These are phyloP conservation scores for Esox niger DNA, from an alignment of 2,113 vertebrate genomes.

Conservation along the genomic window DNA sequence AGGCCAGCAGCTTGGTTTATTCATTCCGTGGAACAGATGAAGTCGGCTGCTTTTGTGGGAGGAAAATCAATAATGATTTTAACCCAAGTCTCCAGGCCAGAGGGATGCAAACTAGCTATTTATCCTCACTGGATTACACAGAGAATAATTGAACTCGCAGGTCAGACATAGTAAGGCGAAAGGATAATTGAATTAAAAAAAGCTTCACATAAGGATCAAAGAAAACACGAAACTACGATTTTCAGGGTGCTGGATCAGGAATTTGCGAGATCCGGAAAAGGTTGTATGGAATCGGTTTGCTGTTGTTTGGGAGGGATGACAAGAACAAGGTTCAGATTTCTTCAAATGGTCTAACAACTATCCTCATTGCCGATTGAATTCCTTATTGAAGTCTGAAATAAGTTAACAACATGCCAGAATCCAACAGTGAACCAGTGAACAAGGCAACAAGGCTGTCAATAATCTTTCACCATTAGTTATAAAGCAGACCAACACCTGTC, in stretches of 20 bases:
- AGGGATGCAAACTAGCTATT: neutral
- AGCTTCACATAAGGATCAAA: neutral
- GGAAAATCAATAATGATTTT: constrained; percentile 1
- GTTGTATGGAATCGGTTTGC: neutral
- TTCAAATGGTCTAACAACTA: too few relatives aligned
- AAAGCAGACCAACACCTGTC: constrained; percentile 1
- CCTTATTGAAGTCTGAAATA: neutral
- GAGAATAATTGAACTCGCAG: neutral
- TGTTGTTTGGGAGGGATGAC: too few relatives aligned
- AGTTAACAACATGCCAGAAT: neutral
- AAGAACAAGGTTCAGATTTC: too few relatives aligned
- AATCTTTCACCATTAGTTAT: neutral
- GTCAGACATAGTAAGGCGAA: constrained; percentile 3
- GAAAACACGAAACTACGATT: neutral
- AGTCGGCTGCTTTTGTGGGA: neutral
- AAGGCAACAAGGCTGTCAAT: neutral
- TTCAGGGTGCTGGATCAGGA: neutral
- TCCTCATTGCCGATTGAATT: neutral
- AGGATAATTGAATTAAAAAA: neutral
- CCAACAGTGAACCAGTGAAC: neutral
- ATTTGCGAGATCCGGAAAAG: neutral
- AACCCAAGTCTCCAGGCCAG: neutral
- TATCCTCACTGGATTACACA: neutral
- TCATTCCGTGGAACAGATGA: neutral
- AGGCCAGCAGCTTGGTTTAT: neutral